Conservation (phyloP, 2,797 vertebrate genomes). For the Todus mexicanus region DNA sequence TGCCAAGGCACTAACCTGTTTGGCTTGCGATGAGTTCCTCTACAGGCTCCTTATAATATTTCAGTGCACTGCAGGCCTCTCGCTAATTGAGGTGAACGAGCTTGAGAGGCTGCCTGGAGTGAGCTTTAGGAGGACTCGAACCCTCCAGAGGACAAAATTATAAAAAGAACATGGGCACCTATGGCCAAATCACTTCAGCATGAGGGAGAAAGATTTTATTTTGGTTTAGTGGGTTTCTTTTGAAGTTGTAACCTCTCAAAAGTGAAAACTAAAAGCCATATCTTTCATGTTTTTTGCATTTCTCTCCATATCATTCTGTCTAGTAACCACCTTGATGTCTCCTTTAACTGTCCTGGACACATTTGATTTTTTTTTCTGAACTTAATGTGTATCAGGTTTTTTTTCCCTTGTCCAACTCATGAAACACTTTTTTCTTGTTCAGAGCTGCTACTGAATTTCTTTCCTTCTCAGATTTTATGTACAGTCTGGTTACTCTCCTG, state of each 20-base stretch:
- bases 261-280: not conserved
- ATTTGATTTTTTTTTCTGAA: constrained; percentile 2
- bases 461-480: not conserved
- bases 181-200: constrained; percentile 22
- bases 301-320: not conserved
- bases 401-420: not conserved
- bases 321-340: not conserved
- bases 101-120: constrained; percentile 27
- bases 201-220: constrained; percentile 22
- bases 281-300: constrained; percentile 8
- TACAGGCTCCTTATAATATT: constrained; percentile 2
- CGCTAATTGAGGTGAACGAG: constrained; percentile 3
- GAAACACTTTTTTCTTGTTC: not conserved
- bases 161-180: not conserved
- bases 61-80: not conserved
- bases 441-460: not conserved
- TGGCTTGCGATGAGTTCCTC: not conserved
- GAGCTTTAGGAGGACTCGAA: constrained; percentile 34
- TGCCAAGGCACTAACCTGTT: constrained; percentile 46
- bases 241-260: constrained; percentile 22
- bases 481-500: not conserved
- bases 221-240: constrained; percentile 28
- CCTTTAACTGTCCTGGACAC: not conserved
- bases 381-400: not conserved
- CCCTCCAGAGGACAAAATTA: constrained; percentile 25